A percentile compares a stretch with the other conserved stretches of the same genome.
Conservation (phyloP, 2,888 invertebrate species). For the Morpho achilles region DNA sequence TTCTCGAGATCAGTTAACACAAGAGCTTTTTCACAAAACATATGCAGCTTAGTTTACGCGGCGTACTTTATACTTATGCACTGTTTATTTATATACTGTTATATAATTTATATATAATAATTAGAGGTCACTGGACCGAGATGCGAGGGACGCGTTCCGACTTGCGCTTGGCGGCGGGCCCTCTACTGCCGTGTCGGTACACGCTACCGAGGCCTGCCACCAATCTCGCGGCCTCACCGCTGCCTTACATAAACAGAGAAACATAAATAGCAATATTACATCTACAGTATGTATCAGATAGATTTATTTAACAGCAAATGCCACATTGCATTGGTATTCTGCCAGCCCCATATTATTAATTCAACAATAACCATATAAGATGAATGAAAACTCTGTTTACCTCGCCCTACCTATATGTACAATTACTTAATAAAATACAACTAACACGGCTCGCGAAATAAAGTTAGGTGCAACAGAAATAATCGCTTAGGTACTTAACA, state of each 20-base stretch:
- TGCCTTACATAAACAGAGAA: conserved; percentile 40
- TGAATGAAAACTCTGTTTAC: conserved; percentile 60
- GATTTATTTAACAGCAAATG: conserved; percentile 56
- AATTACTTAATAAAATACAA: conserved; percentile 60
- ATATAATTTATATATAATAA: conserved; percentile 39
- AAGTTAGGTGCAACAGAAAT: conserved; percentile 70
- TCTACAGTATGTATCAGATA: conserved; percentile 52
- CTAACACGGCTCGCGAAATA: conserved; percentile 69
- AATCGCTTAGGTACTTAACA: conserved; percentile 65
- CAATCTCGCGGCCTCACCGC: conserved; percentile 41
- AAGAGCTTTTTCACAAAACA: conserved; percentile 50
- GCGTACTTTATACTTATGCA: conserved; percentile 44
- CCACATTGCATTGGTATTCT: conserved; percentile 52
- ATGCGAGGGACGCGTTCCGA: conserved; percentile 56
- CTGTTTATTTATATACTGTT: conserved; percentile 42
- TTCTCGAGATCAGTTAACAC: conserved; percentile 52
- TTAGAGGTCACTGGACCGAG: conserved; percentile 44
- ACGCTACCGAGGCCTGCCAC: conserved; percentile 28
- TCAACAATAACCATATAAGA: conserved; percentile 64
- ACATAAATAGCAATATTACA: conserved; percentile 54
- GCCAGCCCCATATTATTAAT: conserved; percentile 47
- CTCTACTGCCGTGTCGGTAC: neutral
- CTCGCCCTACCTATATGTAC: conserved; percentile 74
- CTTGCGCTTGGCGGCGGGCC: conserved; percentile 26
- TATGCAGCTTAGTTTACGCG: conserved; percentile 43